Evolutionary conservation across 2,888 invertebrate genomes (phyloP), one percentile per base, ranked within the genome.

Genomic region (Drosophila monieri): DNA sequence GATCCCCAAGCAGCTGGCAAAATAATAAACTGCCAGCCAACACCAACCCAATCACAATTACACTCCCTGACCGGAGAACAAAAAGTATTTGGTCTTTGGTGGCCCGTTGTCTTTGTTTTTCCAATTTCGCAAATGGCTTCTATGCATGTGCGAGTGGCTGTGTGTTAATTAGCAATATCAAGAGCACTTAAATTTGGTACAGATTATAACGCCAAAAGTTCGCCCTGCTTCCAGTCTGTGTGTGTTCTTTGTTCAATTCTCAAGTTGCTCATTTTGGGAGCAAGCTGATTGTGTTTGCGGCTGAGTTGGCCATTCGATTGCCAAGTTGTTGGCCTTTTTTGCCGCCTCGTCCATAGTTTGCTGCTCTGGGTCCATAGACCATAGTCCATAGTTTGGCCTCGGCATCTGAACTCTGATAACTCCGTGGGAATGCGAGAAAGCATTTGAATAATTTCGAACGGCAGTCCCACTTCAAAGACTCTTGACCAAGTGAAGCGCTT

Each of bases 81-180:
- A 64, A 66, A 46, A 66, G 44, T 46, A 67, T 64, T 64, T 12
- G 67, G 44, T 64, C 64, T 64, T 64, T 9, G 67, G 53, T 64
- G 64, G 64, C 67, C 44, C 67, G 67, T 64, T 54, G 68, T 37
- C 70, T 76, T 66, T 80, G 56, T 80, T 86, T 72, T 78, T 73
- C 77, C 73, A 79, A 88, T 83, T 81, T 85, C 49, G 56, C 67
- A 84, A 86, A 84, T 80, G 65, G 74, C 76, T 71, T 73, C 65
- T 66, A 71, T 70, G 57, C 73, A 61, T 64, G 54, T 69, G 43
- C 46, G 52, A 53, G 48, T 66, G 58, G 58, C 46, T 66, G 65
- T 71, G 88, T 71, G 84, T 74, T 84, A 84, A 84, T 84, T 88
- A 80, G 87, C 62, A 84, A 78, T 80, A 86, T 84, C 88, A 80